Evolutionary conservation across 2,797 vertebrate genomes (phyloP).

Genomic region (Galagoides demidoff): DNA sequence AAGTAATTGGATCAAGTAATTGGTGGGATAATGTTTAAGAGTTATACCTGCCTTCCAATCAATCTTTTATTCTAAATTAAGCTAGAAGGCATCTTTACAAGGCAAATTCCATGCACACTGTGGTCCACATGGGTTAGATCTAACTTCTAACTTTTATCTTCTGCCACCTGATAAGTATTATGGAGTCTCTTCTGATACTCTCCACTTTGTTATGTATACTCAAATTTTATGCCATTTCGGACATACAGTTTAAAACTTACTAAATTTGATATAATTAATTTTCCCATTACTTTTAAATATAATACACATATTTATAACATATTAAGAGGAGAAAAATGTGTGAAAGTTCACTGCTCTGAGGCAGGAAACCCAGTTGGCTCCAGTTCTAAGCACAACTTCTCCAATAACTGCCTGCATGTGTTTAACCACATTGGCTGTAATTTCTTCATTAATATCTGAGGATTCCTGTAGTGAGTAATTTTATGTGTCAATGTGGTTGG

Average conservation of each 20-base stretch:
- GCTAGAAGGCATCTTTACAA: not conserved
- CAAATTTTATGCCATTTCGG: not conserved
- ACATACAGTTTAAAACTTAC: not conserved
- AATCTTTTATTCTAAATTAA: not conserved
- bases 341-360: not conserved
- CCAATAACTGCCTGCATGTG: accelerated
- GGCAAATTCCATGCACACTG: not conserved
- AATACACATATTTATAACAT: not conserved
- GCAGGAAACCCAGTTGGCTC: not conserved
- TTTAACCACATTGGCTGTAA: not conserved
- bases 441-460: not conserved
- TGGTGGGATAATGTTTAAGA: not conserved
- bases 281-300: not conserved
- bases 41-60: not conserved
- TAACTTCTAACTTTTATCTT: not conserved
- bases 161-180: not conserved
- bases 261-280: not conserved
- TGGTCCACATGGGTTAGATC: not conserved
- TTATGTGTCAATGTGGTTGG: not conserved
- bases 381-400: not conserved
- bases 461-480: not conserved
- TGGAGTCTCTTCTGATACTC: not conserved
- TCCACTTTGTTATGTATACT: not conserved
- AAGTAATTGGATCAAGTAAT: not conserved
- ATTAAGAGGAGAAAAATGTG: not conserved